Evolutionary conservation across 2,113 vertebrate species (phyloP).

Genomic region (Turnix velox): DNA sequence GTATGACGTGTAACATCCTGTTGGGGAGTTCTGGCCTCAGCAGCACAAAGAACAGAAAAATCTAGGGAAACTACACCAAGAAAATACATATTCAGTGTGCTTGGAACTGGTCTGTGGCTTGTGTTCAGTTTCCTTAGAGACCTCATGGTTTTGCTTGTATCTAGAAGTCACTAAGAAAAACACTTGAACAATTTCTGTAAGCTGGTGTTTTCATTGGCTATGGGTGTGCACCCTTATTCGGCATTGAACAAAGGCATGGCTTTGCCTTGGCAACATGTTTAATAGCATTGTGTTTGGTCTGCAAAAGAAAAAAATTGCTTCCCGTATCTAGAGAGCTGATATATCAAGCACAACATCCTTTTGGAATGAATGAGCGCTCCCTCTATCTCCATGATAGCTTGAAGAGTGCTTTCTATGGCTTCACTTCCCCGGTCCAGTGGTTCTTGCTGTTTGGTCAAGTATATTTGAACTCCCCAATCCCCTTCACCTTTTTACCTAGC

Average conservation of each 20-base stretch:
- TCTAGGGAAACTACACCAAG: neutral
- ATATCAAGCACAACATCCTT: neutral
- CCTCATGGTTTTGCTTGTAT: neutral
- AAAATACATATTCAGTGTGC: neutral
- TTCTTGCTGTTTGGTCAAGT: neutral
- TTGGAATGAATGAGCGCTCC: neutral
- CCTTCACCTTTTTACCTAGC: accelerated
- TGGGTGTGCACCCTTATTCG: neutral
- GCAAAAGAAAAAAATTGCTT: neutral
- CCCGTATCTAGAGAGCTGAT: neutral
- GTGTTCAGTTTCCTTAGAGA: neutral
- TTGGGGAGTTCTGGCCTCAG: neutral
- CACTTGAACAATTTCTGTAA: neutral
- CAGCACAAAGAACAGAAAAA: neutral
- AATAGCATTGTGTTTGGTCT: neutral
- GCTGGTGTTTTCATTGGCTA: neutral
- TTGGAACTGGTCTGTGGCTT: neutral
- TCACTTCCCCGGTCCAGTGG: accelerated
- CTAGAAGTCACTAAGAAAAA: neutral
- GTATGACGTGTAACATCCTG: accelerated
- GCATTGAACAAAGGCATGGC: neutral
- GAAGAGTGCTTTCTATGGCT: neutral
- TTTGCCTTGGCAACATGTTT: neutral
- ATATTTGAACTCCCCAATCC: neutral
- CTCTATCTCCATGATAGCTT: neutral